Conservation (phyloP, 1,140 invertebrate genomes). For the Brachystomella parvula region DNA sequence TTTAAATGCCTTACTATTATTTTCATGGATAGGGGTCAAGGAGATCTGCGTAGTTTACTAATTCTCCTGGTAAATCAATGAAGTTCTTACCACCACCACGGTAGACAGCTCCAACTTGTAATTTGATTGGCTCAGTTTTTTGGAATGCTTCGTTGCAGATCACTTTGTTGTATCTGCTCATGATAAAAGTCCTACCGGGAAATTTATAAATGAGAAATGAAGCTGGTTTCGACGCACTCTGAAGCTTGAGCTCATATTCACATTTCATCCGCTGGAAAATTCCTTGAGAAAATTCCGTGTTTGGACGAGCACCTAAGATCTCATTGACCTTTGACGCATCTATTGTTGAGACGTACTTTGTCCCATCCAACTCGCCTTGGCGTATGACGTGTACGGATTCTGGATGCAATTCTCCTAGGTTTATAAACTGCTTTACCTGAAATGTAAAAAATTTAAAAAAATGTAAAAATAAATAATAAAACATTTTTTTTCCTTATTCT, state of each 20-base stretch:
- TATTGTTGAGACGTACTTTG: background rate
- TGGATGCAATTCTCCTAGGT: background rate
- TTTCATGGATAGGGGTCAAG: background rate
- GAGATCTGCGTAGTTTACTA: background rate
- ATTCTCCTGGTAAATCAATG: background rate
- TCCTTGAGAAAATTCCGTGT: background rate
- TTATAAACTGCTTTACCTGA: background rate
- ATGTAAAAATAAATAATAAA: background rate
- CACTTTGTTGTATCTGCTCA: background rate
- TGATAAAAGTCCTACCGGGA: background rate
- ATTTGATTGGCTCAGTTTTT: background rate
- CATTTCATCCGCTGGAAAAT: background rate
- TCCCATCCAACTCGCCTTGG: background rate
- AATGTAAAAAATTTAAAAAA: background rate
- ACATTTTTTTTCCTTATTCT: background rate
- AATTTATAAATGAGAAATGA: background rate
- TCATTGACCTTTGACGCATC: background rate
- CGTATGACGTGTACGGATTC: background rate
- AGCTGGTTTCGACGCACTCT: background rate
- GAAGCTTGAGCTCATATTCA: background rate
- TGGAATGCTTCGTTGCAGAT: background rate
- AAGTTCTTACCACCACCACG: background rate
- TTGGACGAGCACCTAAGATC: background rate
- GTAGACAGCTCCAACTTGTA: background rate
- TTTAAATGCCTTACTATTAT: background rate